These are phyloP conservation scores for Poeciliopsis prolifica DNA, from an alignment of 2,113 vertebrate genomes.

Conservation along the genomic window DNA sequence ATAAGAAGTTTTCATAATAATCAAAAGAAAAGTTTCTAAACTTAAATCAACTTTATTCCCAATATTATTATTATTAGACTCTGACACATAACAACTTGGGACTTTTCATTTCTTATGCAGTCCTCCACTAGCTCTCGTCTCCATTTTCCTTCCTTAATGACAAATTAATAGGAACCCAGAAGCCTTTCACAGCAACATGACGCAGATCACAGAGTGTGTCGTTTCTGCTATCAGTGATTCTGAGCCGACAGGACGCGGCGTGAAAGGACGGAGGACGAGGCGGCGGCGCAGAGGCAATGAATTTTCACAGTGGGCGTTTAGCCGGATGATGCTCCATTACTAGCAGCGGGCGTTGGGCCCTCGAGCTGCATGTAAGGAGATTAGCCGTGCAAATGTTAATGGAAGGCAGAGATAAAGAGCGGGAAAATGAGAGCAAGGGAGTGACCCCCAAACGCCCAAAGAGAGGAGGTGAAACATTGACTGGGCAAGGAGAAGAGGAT, in stretches of 20 bases:
- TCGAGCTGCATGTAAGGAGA: conserved; percentile 50
- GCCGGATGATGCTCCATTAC: conserved; percentile 42
- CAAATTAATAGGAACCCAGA: not conserved
- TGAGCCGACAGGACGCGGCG: conserved; percentile 21
- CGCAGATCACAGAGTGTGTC: conserved; percentile 9
- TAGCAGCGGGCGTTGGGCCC: conserved; percentile 35
- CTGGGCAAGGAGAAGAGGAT: conserved; percentile 5
- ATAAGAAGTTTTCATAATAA: too few species aligned
- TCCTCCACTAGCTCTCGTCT: not conserved
- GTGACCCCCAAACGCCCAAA: conserved; percentile 37
- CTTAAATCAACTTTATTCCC: not conserved
- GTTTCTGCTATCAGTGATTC: conserved; percentile 2
- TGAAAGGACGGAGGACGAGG: conserved; percentile 33
- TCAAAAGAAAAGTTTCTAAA: not conserved
- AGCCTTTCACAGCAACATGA: not conserved
- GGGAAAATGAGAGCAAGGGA: conserved; percentile 3
- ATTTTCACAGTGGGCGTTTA: conserved; percentile 36
- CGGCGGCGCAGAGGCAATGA: conserved; percentile 15
- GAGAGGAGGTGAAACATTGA: conserved; percentile 30
- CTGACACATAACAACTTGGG: not conserved
- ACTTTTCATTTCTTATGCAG: not conserved
- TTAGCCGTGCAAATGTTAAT: conserved; percentile 59
- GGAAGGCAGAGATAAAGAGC: conserved; percentile 46
- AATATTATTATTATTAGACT: not conserved
- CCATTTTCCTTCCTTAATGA: not conserved